Evolutionary conservation across 2,888 invertebrate genomes (phyloP).

Genomic region (Pachliopta kotzebuea): DNA sequence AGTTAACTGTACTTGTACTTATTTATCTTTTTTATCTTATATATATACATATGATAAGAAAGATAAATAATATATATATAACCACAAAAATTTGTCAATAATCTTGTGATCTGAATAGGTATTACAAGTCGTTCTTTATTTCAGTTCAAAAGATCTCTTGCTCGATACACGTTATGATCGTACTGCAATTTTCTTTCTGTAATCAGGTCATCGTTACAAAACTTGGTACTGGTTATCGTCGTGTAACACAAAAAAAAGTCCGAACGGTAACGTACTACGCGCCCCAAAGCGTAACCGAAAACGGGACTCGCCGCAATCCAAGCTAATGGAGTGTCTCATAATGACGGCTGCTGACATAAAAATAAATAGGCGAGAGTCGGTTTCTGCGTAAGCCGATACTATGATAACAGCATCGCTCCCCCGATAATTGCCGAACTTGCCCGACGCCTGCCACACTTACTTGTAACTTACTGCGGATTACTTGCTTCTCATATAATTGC

Average conservation of each 20-base stretch:
- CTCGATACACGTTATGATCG: neutral
- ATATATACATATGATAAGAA: too few species aligned
- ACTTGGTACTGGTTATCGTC: slow-evolving; percentile 7
- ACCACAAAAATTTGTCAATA: too few species aligned
- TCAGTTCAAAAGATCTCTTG: too few species aligned
- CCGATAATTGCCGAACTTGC: slow-evolving; percentile 78
- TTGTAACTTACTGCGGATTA: slow-evolving; percentile 66
- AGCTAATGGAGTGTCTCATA: slow-evolving; percentile 81
- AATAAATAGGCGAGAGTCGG: slow-evolving; percentile 80
- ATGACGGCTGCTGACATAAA: slow-evolving; percentile 81
- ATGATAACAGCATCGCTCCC: slow-evolving; percentile 79
- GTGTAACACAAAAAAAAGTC: slow-evolving; percentile 28
- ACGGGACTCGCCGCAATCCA: slow-evolving; percentile 77
- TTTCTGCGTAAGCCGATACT: slow-evolving; percentile 81
- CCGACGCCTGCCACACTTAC: slow-evolving; percentile 49
- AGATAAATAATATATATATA: too few species aligned
- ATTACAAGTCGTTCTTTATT: too few species aligned
- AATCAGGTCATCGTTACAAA: neutral
- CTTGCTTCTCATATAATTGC: slow-evolving; percentile 61
- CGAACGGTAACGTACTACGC: slow-evolving; percentile 57
- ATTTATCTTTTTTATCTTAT: too few species aligned
- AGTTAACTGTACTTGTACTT: too few species aligned
- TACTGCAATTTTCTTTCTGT: neutral
- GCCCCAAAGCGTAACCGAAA: slow-evolving; percentile 77
- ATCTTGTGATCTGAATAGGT: too few species aligned